phyloP scores from a whole-genome alignment of 2,113 vertebrate species.

The Heloderma charlesbogerti region DNA sequence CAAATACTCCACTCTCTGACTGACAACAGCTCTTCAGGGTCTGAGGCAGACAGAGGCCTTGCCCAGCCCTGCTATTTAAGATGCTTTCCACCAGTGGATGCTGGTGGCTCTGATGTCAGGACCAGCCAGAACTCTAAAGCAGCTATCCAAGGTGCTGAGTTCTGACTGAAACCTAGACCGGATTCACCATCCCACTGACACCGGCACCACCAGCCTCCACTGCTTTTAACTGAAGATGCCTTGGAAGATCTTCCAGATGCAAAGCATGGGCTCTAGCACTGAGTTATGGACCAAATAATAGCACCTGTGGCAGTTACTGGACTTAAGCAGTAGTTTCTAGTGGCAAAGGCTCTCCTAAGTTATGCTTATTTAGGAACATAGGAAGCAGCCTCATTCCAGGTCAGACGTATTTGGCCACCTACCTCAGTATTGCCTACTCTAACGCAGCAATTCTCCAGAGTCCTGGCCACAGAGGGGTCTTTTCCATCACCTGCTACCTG shows the following conservation, averaged over 20 bases:
- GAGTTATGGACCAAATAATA: not conserved
- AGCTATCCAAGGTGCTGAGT: too few species aligned
- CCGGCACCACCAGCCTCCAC: too few species aligned
- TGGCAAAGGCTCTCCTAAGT: not conserved
- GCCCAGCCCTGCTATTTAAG: too few species aligned
- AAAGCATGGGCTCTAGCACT: too few species aligned
- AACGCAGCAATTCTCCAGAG: not conserved
- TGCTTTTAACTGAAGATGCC: not conserved
- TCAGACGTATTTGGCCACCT: not conserved
- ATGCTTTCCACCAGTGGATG: too few species aligned
- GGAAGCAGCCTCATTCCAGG: not conserved
- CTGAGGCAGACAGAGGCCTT: not conserved
- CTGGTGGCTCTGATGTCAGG: too few species aligned
- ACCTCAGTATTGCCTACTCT: not conserved
- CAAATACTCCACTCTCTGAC: conserved; percentile 10
- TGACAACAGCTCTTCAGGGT: not conserved
- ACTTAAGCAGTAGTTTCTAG: not conserved
- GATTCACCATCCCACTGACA: too few species aligned
- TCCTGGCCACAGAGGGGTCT: too few species aligned
- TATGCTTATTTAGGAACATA: not conserved
- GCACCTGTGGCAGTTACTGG: not conserved
- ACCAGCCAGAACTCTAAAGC: too few species aligned
- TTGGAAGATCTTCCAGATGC: not conserved
- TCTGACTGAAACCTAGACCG: too few species aligned
- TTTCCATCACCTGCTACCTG: too few species aligned